Evolutionary conservation across 1,140 invertebrate genomes (phyloP), one percentile per base, ranked within the genome.

Genomic region (Centruroides vittatus): DNA sequence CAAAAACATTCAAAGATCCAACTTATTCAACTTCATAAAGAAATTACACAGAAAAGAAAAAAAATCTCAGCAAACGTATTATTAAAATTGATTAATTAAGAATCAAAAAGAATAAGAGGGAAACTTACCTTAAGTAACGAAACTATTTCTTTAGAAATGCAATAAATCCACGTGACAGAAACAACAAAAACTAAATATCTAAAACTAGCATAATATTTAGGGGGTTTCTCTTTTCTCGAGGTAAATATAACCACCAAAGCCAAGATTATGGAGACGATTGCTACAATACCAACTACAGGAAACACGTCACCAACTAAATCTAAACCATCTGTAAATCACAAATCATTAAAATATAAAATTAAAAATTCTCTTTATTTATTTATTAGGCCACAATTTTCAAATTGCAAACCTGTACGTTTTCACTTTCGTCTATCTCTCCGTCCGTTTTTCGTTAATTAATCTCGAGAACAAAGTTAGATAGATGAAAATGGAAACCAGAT

Each of bases 111-210:
- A 41, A 41, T 5, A 41, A 41, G 3, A 6, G 3, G 51, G 4
- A 9, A 35, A 36, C 41, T 65, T 70, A 75, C 73, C 56, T 76
- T 68, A 34, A 86, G 71, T 35, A 84, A 74, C 59, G 77, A 78
- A 64, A 86, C 80, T 60, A 86, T 78, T 72, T 86, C 84, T 65
- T 80, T 76, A 49, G 84, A 82, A 8, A 85, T 71, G 59, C 76
- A 67, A 71, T 86, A 86, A 48, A 86, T 83, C 76, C 82, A 82
- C 35, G 82, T 65, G 61, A 85, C 79, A 34, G 83, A 80, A 11
- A 78, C 72, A 6, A 79, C 51, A 71, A 86, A 86, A 50, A 82
- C 84, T 11, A 81, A 57, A 70, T 82, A 84, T 23, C 81, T 79
- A 69, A 81, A 81, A 5, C 66, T 70, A 13, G 64, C 55, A 61